Conservation (phyloP, 2,797 vertebrate species). For the Crocodylus rhombifer region DNA sequence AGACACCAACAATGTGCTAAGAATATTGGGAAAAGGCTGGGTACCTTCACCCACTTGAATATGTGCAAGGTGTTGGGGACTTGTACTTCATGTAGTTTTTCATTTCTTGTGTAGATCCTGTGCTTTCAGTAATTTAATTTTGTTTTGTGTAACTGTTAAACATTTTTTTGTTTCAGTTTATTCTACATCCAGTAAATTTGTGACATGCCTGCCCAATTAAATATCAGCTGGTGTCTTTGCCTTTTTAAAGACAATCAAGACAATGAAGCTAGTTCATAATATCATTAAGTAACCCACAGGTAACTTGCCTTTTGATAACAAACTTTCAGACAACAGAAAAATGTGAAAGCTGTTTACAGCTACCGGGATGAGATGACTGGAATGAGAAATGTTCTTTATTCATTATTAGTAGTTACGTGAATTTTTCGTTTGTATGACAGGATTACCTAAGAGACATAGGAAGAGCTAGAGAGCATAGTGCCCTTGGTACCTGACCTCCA, state of each 20-base stretch:
- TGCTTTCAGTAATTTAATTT: background rate
- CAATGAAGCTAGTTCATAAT: background rate
- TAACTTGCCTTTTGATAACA: background rate
- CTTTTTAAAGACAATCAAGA: background rate
- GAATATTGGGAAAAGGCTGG: background rate
- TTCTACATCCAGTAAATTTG: constrained; percentile 23
- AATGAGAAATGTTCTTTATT: no score
- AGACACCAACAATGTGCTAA: background rate
- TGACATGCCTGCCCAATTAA: background rate
- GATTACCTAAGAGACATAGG: background rate
- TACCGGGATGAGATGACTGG: background rate
- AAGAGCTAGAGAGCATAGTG: background rate
- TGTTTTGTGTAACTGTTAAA: constrained; percentile 2
- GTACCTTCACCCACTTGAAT: background rate
- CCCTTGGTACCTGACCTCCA: fast-evolving
- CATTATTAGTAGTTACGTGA: background rate
- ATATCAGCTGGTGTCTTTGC: background rate
- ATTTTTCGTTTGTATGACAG: background rate
- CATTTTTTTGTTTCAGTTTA: background rate
- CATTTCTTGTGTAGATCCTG: constrained; percentile 7
- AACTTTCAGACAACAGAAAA: background rate
- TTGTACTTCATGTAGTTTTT: background rate
- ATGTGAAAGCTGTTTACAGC: background rate
- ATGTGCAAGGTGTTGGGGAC: background rate
- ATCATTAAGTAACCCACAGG: background rate